Evolutionary conservation across 1,140 invertebrate genomes (phyloP), one percentile per base, ranked within the genome.

Genomic region (Acromyrmex charruanus): DNA sequence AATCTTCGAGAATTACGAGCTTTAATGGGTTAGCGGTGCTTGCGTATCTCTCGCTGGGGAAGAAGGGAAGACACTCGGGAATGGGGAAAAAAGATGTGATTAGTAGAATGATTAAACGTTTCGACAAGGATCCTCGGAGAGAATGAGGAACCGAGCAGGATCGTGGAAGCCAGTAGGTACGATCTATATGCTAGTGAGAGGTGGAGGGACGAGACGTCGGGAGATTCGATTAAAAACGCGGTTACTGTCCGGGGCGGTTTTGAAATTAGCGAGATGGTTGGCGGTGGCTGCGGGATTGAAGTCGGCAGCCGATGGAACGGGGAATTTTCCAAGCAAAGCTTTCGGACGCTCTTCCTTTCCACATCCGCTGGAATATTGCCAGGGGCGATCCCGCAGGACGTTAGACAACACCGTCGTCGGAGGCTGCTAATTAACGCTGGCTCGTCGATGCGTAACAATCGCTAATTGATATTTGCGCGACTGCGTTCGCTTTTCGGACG

Each of bases 161-260:
- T 66, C 53, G 75, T 1, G 66, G 66, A 18, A 59, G 31, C 44
- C 21, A 12, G 39, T 18, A 12, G 51, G 44, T 65, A 4, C 49
- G 65, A 18, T 35, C 58, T 35, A 21, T 28, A 53, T 51, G 39
- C 21, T 9, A 31, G 28, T 7, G 25, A 39, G 3, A 4, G 21
- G 16, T n/a, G 39, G 21, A 2, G 65, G 58, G 18, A 4, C 0
- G 59, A 79, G 53, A 39, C 53, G 39, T 66, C 75, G 49, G 39
- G 25, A 81, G 77, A 89, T 86, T 88, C 77, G 84, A 88, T 89
- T 89, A 89, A 88, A 89, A 88, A 59, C 35, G 63, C 72, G 82
- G 87, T 75, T 53, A 74, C 14, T 49, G 31, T 65, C 31, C 65
- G 61, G 74, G 21, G 77, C 35, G 69, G 71, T 61, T 87, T 80